Percentiles rank a stretch among this genome's conserved stretches.
phyloP scores from a whole-genome alignment of 1,140 invertebrate genomes.

The Eumeta japonica region DNA sequence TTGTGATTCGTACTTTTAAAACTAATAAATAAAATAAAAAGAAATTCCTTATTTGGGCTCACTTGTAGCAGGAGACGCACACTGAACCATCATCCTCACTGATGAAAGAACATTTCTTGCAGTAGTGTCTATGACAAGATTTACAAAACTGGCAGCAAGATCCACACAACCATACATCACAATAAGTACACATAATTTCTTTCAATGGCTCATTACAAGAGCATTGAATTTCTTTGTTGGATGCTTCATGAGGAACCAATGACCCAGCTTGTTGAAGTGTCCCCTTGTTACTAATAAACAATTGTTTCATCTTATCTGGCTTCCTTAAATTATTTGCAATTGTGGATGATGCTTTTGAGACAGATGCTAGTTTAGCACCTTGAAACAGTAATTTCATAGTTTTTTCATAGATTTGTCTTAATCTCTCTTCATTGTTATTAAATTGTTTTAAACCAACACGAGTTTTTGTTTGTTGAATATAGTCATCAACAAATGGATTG shows the following conservation, averaged over 20 bases:
- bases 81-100: no score
- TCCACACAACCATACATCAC: slow-evolving; percentile 25
- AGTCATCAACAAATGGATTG: slow-evolving; percentile 40
- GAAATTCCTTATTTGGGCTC: no score
- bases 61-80: no score
- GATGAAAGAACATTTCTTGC: no score
- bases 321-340: slow-evolving; percentile 3
- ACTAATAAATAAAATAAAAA: no score
- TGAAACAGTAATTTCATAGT: slow-evolving; percentile 32
- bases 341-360: slow-evolving; percentile 8
- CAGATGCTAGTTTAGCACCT: slow-evolving; percentile 32
- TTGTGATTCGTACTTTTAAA: no score
- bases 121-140: no score
- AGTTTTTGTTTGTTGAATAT: slow-evolving; percentile 37
- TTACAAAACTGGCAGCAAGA: no score
- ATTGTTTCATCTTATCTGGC: slow-evolving; percentile 35
- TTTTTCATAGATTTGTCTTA: slow-evolving; percentile 44
- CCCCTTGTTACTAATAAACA: slow-evolving; percentile 35
- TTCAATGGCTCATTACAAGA: no score
- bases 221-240: no score
- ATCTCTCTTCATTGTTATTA: slow-evolving; percentile 38
- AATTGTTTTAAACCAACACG: slow-evolving; percentile 37
- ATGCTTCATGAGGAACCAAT: no score
- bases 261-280: slow-evolving; percentile 22
- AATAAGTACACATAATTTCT: slow-evolving; percentile 36